A percentile compares a stretch with the other conserved stretches of the same genome.
Evolutionary conservation across 1,140 invertebrate genomes (phyloP).

Genomic region (Platyura marginata): DNA sequence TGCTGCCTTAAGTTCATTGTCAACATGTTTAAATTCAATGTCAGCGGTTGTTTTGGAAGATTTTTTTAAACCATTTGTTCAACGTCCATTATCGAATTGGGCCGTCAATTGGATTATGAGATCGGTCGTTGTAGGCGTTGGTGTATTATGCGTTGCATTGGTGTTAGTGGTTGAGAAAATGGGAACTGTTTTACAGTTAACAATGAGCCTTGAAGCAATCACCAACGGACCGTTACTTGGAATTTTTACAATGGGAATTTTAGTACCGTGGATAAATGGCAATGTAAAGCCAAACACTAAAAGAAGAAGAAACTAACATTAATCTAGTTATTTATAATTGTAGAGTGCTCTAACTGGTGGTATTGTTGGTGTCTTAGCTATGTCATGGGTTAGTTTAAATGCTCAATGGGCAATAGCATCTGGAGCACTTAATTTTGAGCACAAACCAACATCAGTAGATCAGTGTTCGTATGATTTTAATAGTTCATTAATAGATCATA

Average conservation of each 20-base stretch:
- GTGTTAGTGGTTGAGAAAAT: conserved; percentile 36
- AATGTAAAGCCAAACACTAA: no score
- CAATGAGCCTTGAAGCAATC: conserved; percentile 36
- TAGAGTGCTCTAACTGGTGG: conserved; percentile 59
- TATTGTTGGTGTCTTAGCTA: conserved; percentile 39
- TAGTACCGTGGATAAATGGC: conserved; percentile 48
- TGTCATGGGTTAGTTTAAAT: conserved; percentile 65
- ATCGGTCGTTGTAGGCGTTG: conserved; percentile 32
- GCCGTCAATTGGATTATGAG: conserved; percentile 35
- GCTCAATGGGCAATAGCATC: conserved; percentile 51
- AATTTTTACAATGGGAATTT: conserved; percentile 53
- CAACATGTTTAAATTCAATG: conserved; percentile 55
- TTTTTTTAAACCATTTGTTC: conserved; percentile 31
- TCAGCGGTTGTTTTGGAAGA: conserved; percentile 56
- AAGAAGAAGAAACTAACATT: no score
- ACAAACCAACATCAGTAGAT: conserved; percentile 42
- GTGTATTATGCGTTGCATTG: conserved; percentile 28
- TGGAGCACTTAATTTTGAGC: conserved; percentile 34
- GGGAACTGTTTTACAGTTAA: conserved; percentile 26
- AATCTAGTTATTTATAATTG: background rate
- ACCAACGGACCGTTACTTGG: conserved; percentile 55
- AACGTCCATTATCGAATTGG: conserved; percentile 25
- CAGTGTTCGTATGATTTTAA: conserved; percentile 45
- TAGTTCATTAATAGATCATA: background rate
- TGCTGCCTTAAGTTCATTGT: conserved; percentile 51